Conservation (phyloP, 1,140 invertebrate species). For the Neodiprion virginianus region DNA sequence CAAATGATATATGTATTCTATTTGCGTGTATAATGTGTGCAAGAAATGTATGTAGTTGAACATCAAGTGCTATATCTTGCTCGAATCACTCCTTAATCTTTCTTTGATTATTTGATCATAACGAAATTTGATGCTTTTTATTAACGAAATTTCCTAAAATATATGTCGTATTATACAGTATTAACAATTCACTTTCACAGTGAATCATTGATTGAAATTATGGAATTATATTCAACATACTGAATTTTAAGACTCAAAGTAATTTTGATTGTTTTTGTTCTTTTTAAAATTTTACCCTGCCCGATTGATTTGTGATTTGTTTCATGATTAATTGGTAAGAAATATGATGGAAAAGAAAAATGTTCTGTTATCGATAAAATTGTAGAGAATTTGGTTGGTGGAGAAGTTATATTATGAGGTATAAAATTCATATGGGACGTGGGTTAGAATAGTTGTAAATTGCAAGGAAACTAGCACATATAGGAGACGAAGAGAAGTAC, state of each 20-base stretch:
- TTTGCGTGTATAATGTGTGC: neutral
- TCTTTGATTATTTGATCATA: neutral
- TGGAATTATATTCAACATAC: neutral
- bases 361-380: neutral
- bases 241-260: neutral
- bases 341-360: neutral
- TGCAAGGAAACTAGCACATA: neutral
- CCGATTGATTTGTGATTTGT: neutral
- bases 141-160: too few relatives aligned
- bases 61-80: constrained; percentile 7
- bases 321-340: neutral
- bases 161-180: neutral
- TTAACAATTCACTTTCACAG: neutral
- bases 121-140: neutral
- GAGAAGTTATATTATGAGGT: too few relatives aligned
- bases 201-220: neutral
- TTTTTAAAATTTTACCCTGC: neutral
- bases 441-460: neutral
- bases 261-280: neutral
- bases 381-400: neutral
- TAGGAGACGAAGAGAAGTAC: neutral
- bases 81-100: neutral
- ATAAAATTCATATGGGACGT: neutral
- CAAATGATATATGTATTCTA: neutral
- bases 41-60: constrained; percentile 1